phyloP scores from a whole-genome alignment of 2,113 vertebrate species.

The Platysteira castanea region DNA sequence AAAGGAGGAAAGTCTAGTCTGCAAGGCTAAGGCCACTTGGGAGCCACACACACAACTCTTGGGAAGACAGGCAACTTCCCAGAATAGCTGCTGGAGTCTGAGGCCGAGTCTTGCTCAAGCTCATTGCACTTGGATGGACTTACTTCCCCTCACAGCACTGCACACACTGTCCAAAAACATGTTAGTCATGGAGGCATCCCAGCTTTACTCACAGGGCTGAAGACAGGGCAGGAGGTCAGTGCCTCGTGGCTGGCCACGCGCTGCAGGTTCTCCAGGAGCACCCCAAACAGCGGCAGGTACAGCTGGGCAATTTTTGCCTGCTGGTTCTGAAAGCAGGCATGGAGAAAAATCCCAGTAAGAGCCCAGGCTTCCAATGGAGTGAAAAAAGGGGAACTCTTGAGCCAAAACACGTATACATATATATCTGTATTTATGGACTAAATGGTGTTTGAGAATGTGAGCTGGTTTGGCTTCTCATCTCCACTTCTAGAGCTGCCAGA shows the following conservation, averaged over 20 bases:
- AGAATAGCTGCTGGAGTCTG: background rate
- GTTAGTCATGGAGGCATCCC: accelerated
- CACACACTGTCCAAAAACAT: accelerated
- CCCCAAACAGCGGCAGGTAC: conserved; percentile 87
- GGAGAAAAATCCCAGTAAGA: background rate
- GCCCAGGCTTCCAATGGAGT: background rate
- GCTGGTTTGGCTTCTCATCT: background rate
- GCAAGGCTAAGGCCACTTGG: background rate
- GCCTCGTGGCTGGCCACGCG: conserved; percentile 75
- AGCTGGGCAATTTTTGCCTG: conserved; percentile 92
- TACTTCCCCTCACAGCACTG: background rate
- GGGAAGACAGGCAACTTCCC: background rate
- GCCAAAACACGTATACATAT: accelerated
- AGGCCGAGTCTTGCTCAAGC: background rate
- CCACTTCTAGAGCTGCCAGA: background rate
- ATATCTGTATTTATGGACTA: background rate
- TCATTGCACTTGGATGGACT: background rate
- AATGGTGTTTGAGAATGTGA: background rate
- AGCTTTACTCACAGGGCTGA: conserved; percentile 72
- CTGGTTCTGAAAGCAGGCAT: conserved; percentile 81
- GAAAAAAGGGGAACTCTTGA: background rate
- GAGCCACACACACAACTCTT: background rate
- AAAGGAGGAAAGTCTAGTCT: background rate
- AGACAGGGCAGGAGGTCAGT: conserved; percentile 48
- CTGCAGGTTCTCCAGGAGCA: conserved; percentile 90